Conservation (phyloP, 2,113 vertebrate genomes). For the Brienomyrus longianalis region DNA sequence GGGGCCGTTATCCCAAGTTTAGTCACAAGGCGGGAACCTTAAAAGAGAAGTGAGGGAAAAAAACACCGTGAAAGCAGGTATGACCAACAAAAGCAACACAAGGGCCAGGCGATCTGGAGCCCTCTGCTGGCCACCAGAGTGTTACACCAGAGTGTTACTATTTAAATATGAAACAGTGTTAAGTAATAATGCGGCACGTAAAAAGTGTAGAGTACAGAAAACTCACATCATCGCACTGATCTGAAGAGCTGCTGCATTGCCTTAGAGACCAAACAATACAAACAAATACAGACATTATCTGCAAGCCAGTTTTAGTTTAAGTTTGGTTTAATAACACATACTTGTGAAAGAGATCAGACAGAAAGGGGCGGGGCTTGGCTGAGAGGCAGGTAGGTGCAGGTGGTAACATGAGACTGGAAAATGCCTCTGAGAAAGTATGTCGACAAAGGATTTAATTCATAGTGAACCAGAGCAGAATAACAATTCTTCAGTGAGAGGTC, state of each 20-base stretch:
- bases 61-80: background rate
- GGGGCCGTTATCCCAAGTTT: background rate
- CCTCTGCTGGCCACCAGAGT: background rate
- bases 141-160: too few species aligned
- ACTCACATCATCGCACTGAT: background rate
- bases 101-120: background rate
- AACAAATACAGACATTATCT: background rate
- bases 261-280: background rate
- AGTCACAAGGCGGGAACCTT: background rate
- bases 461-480: conserved; percentile 35
- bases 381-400: conserved; percentile 49
- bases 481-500: background rate
- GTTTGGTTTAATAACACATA: background rate
- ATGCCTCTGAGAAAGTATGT: conserved; percentile 35
- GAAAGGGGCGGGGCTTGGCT: conserved; percentile 22
- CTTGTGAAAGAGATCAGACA: too few species aligned
- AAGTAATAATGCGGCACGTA: background rate
- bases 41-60: background rate
- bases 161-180: background rate
- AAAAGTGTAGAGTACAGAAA: background rate
- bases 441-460: conserved; percentile 47
- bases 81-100: background rate
- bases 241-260: background rate
- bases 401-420: conserved; percentile 24
- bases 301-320: background rate